A percentile compares a stretch with the other conserved stretches of the same genome.
phyloP scores from a whole-genome alignment of 2,888 invertebrate genomes.

The Schizotus pectinicornis region DNA sequence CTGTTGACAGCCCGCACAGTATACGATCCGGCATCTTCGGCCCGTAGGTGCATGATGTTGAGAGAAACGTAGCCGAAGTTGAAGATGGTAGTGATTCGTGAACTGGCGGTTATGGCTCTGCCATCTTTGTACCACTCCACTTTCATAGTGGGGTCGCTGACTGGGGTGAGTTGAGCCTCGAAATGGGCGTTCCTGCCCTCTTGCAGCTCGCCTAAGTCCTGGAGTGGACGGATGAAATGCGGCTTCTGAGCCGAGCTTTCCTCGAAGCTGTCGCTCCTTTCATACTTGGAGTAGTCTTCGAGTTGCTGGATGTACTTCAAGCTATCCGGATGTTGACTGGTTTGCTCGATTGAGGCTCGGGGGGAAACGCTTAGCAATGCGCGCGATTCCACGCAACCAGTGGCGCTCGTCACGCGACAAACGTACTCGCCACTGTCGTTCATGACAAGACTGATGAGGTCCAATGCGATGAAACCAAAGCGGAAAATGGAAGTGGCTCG shows the following conservation, averaged over 20 bases:
- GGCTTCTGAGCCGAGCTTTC: conserved; percentile 82
- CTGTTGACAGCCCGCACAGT: conserved; percentile 91
- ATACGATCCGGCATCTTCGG: conserved; percentile 97
- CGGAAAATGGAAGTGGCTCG: conserved; percentile 94
- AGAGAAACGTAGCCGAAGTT: conserved; percentile 99
- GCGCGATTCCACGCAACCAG: conserved; percentile 86
- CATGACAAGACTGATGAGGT: conserved; percentile 83
- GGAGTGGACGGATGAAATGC: conserved; percentile 85
- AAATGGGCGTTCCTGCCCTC: conserved; percentile 93
- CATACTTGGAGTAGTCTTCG: conserved; percentile 88
- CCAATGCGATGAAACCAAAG: conserved; percentile 96
- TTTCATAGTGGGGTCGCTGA: conserved; percentile 92
- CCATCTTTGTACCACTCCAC: conserved; percentile 97
- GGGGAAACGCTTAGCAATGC: conserved; percentile 82
- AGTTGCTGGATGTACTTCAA: conserved; percentile 88
- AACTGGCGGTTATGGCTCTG: conserved; percentile 93
- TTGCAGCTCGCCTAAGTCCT: conserved; percentile 84
- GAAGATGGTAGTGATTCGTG: conserved; percentile 95
- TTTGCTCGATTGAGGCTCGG: conserved; percentile 83
- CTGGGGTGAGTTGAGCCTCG: conserved; percentile 90
- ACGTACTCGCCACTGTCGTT: conserved; percentile 91
- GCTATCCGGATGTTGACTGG: conserved; percentile 90
- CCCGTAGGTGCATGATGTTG: conserved; percentile 97
- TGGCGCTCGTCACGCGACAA: conserved; percentile 85
- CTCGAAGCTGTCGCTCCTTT: conserved; percentile 83